Evolutionary conservation across 2,113 vertebrate genomes (phyloP), one percentile per base, ranked within the genome.

Genomic region (Rhineura floridana): DNA sequence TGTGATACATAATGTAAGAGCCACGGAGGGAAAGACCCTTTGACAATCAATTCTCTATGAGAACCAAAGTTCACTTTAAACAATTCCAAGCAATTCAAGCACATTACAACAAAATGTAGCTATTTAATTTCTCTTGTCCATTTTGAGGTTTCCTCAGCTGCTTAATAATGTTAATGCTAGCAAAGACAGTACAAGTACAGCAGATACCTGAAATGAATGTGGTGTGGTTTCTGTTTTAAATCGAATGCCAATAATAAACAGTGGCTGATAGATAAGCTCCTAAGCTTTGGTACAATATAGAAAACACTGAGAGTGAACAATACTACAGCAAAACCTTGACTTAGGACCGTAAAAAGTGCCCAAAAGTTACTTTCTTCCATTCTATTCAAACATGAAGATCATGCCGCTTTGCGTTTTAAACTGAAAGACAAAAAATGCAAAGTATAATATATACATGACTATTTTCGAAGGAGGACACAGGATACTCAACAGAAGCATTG

Each of bases 61-160:
- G 50, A 82, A 81, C 33, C 19, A 44, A 76, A 76, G 72, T 83
- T 83, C 63, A 83, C 69, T 83, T 36, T 50, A 79, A 50, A 75
- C 67, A 44, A 63, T 62, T 87, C 33, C 52, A 36, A 70, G 48
- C 21, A 9, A 80, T 42, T 70, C 15, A 5, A 81, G 50, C 39
- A 50, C 7, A 55, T 15, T 44, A 28, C 36, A 7, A 19, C 9
- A 44, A 81, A 73, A 85, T n/a, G 50, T 28, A 59, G 50, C 10
- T 12, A 46, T 76, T n/a, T 44, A 21, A 44, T 85, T 77, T 85
- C 15, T 76, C 39, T 63, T 62, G 3, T 77, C 39, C 11, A n/a
- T 39, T 55, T 1, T 73, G 72, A 63, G 4, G 8, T 48, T 62
- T 46, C n/a, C 80, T 21, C 80, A 42, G 15, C 36, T 30, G 59